Evolutionary conservation across 2,888 invertebrate genomes (phyloP), one percentile per base, ranked within the genome.

Genomic region (Luperina nickerlii): DNA sequence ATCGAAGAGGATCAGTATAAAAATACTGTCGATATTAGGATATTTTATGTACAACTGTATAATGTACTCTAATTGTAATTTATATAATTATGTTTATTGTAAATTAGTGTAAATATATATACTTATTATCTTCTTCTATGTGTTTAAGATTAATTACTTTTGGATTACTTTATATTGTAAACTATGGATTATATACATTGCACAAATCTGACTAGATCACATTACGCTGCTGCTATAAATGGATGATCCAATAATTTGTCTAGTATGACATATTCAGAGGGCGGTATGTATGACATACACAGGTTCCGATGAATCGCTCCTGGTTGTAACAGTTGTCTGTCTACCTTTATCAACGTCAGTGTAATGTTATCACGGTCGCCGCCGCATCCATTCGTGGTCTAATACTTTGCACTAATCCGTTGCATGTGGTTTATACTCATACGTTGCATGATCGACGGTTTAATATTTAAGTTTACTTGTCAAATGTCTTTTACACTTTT

Each of bases 391-490:
- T 86, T 67, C 42, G 76, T 86, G 76, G 68, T 84, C 76, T 89
- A 87, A 86, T 82, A 83, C 45, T 67, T 74, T 76, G 84, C 81
- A 89, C 87, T 89, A 88, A 89, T 82, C 42, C 60, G 76, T 79
- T 83, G 84, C 89, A 88, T 87, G 88, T 72, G 48, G 68, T 74
- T 81, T 70, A 76, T 71, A 77, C 68, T 67, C 82, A 80, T 81
- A 78, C 68, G 51, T 78, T 84, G 84, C 84, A 86, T 86, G 78
- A 15, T 38, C 27, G 60, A 51, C 15, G 3, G 42, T 73, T 71
- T 70, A 65, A 51, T 71, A 67, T 27, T 54, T 62, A 68, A 67
- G 66, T 54, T 75, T 75, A 76, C 76, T 38, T 72, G 71, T 74
- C 74, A 24, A 62, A 69, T 51, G 1, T 32, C 13, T 27, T 42